Base-by-base conservation (phyloP, 64 coral and sea anemone genomes). In the Stichodactyla mertensii region DNA sequence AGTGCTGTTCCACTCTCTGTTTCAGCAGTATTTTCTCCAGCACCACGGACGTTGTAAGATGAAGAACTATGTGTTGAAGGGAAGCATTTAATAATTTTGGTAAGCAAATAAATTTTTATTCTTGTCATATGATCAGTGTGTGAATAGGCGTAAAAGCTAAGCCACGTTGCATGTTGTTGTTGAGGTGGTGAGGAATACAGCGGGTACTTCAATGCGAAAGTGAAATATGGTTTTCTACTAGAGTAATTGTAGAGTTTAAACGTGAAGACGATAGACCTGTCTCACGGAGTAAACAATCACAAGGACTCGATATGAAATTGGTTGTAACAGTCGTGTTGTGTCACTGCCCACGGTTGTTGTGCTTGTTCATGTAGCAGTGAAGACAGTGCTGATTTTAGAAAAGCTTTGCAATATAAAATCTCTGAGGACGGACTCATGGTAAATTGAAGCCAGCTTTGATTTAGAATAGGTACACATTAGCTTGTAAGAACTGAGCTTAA, bases 151-250 rank as follows among this genome's bases (percentile, higher is more conserved):
- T 81, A 61, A 85, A 55, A 58, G 19, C 83, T 16, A 57, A 58
- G 83, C 55, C 83, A 85, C 83, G 83, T 85, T 85, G 83, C 83
- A 85, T 85, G 83, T 85, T 85, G 60, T 85, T 85, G 60, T 85
- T 85, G 78, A 81, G n/a, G 16, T 81, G 78, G 78, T 81, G 78
- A 81, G 78, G 15, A 52, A 81, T 81, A 81, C 78, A 53, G 51
- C 78, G 78, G 78, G 78, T 81, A 81, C 51, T 81, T 81, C 16
- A 55, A 52, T 52, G 54, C 36, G 53, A 81, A 81, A 22, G 53
- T 54, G 51, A 81, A 81, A 81, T 31, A 31, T 53, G 36, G 11
- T 53, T 53, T 81, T 81, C 18, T 20, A 4, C 5, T 8, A 81
- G 78, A 15, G 53, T 52, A n/a, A 54, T 52, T 81, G 15, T 16